Evolutionary conservation across 2,888 invertebrate species (phyloP).

Genomic region (Nymphalis urticae): DNA sequence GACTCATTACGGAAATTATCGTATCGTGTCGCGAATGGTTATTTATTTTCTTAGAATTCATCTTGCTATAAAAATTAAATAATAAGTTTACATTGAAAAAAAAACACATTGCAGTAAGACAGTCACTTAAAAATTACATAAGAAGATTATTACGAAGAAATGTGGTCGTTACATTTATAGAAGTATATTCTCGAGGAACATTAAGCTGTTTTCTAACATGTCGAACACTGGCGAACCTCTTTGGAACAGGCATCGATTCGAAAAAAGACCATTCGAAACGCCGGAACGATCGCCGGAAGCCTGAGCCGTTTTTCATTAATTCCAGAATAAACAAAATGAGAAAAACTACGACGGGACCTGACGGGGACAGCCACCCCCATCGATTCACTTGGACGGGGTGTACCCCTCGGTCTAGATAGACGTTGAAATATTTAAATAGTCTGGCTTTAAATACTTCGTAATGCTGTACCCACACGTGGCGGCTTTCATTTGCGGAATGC

Average conservation of each 20-base stretch:
- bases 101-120: too few species aligned
- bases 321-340: constrained; percentile 57
- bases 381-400: constrained; percentile 57
- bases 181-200: background rate
- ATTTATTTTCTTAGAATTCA: too few species aligned
- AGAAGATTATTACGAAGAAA: too few species aligned
- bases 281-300: constrained; percentile 28
- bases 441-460: constrained; percentile 40
- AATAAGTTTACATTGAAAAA: too few species aligned
- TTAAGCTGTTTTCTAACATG: background rate
- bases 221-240: background rate
- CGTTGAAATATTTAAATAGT: constrained; percentile 44
- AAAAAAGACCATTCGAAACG: constrained; percentile 18
- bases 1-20: background rate
- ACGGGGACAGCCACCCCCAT: constrained; percentile 51
- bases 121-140: too few species aligned
- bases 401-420: constrained; percentile 32
- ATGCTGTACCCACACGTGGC: constrained; percentile 33
- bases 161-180: background rate
- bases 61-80: too few species aligned
- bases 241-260: constrained; percentile 11
- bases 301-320: constrained; percentile 61
- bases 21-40: too few species aligned
- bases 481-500: constrained; percentile 33
- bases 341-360: constrained; percentile 50